Evolutionary conservation across 2,888 invertebrate species (phyloP).

Genomic region (Entomobrya proxima): DNA sequence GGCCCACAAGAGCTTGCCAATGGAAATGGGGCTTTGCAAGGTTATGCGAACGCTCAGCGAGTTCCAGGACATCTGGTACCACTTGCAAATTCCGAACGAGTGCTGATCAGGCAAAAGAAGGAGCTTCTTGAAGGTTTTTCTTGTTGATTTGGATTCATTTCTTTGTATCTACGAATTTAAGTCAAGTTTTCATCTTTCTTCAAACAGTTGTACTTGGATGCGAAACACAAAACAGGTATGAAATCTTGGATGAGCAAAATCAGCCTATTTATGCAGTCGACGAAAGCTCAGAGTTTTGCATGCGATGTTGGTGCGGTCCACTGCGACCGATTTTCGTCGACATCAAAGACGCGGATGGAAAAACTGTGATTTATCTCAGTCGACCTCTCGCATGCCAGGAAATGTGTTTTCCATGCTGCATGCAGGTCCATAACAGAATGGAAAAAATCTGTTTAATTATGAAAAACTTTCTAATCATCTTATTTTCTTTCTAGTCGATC

Average conservation of each 20-base stretch:
- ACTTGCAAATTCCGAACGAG: slow-evolving; percentile 17
- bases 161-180: no score
- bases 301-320: slow-evolving; percentile 44
- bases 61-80: neutral
- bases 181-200: no score
- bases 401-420: slow-evolving; percentile 47
- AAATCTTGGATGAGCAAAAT: slow-evolving; percentile 39
- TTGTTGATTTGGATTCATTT: neutral
- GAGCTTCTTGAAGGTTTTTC: slow-evolving; percentile 41
- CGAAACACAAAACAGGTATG: slow-evolving; percentile 40
- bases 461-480: neutral
- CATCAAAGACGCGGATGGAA: slow-evolving; percentile 19
- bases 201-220: slow-evolving; percentile 34
- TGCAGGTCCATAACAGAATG: neutral
- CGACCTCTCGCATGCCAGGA: slow-evolving; percentile 47
- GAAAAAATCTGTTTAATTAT: neutral
- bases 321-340: slow-evolving; percentile 33
- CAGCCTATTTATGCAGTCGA: slow-evolving; percentile 16
- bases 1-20: slow-evolving; percentile 29
- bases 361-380: slow-evolving; percentile 3
- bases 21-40: neutral
- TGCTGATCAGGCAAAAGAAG: slow-evolving; percentile 35
- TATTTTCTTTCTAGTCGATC: slow-evolving; percentile 13
- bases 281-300: slow-evolving; percentile 43
- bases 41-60: neutral